phyloP scores from a whole-genome alignment of 2,113 vertebrate genomes.

The Callorhinus ursinus region DNA sequence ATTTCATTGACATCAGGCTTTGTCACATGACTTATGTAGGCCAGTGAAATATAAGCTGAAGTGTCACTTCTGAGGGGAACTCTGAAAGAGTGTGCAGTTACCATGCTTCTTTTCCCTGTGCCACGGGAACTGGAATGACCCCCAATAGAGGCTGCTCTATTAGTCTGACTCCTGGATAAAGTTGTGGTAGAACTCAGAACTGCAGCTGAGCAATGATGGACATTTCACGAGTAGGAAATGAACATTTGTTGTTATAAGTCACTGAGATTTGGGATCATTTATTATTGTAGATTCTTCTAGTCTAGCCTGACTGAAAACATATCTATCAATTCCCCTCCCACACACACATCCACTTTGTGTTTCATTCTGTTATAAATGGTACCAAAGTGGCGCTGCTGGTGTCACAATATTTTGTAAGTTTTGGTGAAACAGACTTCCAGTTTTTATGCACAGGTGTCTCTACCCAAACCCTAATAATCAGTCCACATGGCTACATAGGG shows the following conservation, averaged over 20 bases:
- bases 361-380: not conserved
- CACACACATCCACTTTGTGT: too few relatives aligned
- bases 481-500: not conserved
- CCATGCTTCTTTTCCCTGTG: not conserved
- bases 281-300: not conserved
- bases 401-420: not conserved
- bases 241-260: not conserved
- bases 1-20: not conserved
- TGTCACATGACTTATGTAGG: not conserved
- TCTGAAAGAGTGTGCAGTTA: not conserved
- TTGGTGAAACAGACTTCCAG: not conserved
- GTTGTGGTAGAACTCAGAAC: not conserved
- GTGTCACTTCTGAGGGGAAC: not conserved
- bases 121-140: accelerated
- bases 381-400: not conserved
- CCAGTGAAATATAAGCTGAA: not conserved
- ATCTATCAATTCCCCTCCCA: not conserved
- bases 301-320: not conserved
- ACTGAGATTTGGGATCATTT: not conserved
- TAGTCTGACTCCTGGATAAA: not conserved
- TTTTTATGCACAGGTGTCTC: not conserved
- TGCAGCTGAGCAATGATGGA: not conserved
- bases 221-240: not conserved
- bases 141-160: not conserved
- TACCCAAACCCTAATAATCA: not conserved